A percentile compares a stretch with the other conserved stretches of the same genome.
Evolutionary conservation across 2,888 invertebrate species (phyloP).

Genomic region (Sphecodes monilicornis): DNA sequence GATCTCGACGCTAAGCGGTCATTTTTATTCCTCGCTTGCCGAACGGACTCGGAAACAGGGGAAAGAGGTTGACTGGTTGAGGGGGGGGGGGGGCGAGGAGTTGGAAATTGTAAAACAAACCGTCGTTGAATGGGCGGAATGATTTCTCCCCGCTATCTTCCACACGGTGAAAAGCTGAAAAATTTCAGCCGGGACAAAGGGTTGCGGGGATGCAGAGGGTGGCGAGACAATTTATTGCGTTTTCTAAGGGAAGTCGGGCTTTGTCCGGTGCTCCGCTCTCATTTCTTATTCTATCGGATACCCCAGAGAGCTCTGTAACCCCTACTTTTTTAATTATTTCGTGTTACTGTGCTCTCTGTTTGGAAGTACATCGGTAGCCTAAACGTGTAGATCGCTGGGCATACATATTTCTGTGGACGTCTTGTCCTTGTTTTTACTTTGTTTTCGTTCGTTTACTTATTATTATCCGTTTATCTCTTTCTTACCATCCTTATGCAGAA

Average conservation of each 20-base stretch:
- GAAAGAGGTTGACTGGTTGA: background rate
- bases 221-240: slow-evolving; percentile 33
- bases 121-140: slow-evolving; percentile 15
- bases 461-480: no score
- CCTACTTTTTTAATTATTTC: background rate
- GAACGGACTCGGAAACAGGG: background rate
- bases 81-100: background rate
- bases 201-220: slow-evolving; percentile 21
- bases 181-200: slow-evolving; percentile 21
- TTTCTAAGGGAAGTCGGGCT: background rate
- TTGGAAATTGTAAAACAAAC: slow-evolving; percentile 41
- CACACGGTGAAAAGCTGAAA: slow-evolving; percentile 40
- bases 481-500: no score
- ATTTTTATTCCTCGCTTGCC: slow-evolving; percentile 21
- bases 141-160: background rate
- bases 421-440: background rate
- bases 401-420: background rate
- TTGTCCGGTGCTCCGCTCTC: background rate
- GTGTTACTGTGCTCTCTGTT: background rate
- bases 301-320: background rate
- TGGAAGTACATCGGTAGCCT: background rate
- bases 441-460: background rate
- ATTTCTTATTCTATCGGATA: slow-evolving; percentile 5
- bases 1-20: slow-evolving; percentile 22
- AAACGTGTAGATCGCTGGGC: background rate